These are phyloP conservation scores for Anguilla pacifica DNA, from an alignment of 2,797 vertebrate genomes.

Conservation along the genomic window DNA sequence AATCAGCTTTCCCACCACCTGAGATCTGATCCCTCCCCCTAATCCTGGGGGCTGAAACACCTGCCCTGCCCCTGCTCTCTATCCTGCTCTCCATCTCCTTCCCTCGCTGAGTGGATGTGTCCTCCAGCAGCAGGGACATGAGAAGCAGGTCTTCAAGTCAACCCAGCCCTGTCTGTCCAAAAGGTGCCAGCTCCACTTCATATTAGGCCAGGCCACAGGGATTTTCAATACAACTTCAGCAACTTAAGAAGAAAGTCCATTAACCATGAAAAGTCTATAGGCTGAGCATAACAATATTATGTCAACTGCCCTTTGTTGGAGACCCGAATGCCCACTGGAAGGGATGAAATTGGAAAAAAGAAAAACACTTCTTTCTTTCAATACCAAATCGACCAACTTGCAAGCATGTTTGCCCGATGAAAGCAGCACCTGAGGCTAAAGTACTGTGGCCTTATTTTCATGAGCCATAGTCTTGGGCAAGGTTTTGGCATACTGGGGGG, in stretches of 20 bases:
- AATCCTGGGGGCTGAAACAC: neutral
- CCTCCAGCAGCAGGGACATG: neutral
- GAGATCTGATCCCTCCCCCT: neutral
- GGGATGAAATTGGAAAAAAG: no score
- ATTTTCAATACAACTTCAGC: no score
- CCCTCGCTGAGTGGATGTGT: neutral
- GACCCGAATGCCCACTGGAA: no score
- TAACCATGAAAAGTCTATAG: no score
- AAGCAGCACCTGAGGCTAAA: neutral
- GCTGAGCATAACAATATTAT: no score
- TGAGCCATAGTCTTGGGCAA: no score
- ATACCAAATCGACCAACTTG: neutral
- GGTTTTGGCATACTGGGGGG: neutral
- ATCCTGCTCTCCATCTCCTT: slow-evolving; percentile 6
- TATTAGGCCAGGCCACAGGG: neutral
- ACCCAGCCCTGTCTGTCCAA: neutral
- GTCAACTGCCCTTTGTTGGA: no score
- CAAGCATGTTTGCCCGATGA: neutral
- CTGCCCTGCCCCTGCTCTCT: slow-evolving; percentile 34
- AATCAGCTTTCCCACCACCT: neutral
- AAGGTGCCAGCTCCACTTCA: slow-evolving; percentile 1
- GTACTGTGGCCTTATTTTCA: no score
- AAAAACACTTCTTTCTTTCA: no score
- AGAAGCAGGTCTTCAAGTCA: neutral
- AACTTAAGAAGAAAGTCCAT: no score